These are phyloP conservation scores for Lymantria dispar DNA, from an alignment of 2,888 invertebrate species.

Conservation along the genomic window DNA sequence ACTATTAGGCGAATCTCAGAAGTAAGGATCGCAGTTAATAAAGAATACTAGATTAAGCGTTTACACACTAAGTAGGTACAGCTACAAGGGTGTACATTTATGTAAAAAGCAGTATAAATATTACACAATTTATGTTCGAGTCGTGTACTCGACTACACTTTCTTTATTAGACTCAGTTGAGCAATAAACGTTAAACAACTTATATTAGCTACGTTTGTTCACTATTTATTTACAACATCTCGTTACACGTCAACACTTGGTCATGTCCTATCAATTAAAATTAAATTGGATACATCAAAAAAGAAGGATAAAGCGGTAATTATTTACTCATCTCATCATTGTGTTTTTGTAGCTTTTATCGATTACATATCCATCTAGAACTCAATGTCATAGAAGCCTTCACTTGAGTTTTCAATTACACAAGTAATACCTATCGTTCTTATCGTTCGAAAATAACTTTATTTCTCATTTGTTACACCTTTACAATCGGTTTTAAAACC, in stretches of 20 bases:
- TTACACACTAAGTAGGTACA: background rate
- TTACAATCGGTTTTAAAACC: background rate
- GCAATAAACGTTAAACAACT: slow-evolving; percentile 14
- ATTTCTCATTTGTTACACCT: background rate
- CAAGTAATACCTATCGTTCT: background rate
- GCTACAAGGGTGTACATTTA: background rate
- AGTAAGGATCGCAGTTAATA: background rate
- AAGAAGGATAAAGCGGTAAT: slow-evolving; percentile 14
- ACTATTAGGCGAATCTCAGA: background rate
- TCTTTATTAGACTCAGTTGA: slow-evolving; percentile 32
- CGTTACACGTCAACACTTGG: slow-evolving; percentile 1
- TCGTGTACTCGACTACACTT: slow-evolving; percentile 30
- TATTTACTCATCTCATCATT: slow-evolving; percentile 7
- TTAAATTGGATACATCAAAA: slow-evolving; percentile 5
- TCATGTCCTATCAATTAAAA: slow-evolving; percentile 5
- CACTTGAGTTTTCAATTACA: slow-evolving; percentile 3
- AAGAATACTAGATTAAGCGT: background rate
- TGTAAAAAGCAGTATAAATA: slow-evolving; percentile 4
- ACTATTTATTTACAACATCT: slow-evolving; percentile 1
- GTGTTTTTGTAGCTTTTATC: slow-evolving; percentile 1
- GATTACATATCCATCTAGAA: slow-evolving; percentile 1
- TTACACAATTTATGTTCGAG: slow-evolving; percentile 34
- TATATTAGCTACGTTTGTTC: slow-evolving; percentile 4
- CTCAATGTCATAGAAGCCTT: slow-evolving; percentile 8
- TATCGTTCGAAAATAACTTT: background rate